Evolutionary conservation across 2,113 vertebrate species (phyloP).

Genomic region (Tapirus terrestris): DNA sequence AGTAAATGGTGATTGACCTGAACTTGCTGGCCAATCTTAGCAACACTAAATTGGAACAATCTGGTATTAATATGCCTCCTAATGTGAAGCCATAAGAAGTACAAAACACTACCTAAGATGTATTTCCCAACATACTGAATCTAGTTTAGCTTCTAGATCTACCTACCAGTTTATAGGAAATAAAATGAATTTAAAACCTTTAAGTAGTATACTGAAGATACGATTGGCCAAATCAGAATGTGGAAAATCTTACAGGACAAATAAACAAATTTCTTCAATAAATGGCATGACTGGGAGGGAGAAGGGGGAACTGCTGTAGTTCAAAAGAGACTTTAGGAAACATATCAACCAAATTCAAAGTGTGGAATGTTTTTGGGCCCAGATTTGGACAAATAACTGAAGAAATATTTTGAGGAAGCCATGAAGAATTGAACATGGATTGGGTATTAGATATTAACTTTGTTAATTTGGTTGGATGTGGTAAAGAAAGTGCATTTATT

Average conservation of each 20-base stretch:
- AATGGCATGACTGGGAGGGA: not conserved
- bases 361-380: not conserved
- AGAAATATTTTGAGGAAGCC: not conserved
- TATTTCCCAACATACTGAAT: not conserved
- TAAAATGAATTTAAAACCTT: too few species aligned
- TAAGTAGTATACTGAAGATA: too few species aligned
- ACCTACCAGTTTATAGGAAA: not conserved
- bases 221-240: too few species aligned
- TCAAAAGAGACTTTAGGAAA: not conserved
- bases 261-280: not conserved
- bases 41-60: not conserved
- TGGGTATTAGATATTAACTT: not conserved
- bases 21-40: not conserved
- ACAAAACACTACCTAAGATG: not conserved
- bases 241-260: not conserved
- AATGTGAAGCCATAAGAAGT: not conserved
- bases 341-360: not conserved
- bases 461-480: not conserved
- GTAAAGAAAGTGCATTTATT: not conserved
- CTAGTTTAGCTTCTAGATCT: not conserved
- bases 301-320: not conserved
- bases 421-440: not conserved
- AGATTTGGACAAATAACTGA: not conserved
- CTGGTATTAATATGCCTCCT: not conserved
- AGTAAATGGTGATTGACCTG: not conserved